phyloP scores from a whole-genome alignment of 64 coral and sea anemone genomes.

The Montipora capricornis region DNA sequence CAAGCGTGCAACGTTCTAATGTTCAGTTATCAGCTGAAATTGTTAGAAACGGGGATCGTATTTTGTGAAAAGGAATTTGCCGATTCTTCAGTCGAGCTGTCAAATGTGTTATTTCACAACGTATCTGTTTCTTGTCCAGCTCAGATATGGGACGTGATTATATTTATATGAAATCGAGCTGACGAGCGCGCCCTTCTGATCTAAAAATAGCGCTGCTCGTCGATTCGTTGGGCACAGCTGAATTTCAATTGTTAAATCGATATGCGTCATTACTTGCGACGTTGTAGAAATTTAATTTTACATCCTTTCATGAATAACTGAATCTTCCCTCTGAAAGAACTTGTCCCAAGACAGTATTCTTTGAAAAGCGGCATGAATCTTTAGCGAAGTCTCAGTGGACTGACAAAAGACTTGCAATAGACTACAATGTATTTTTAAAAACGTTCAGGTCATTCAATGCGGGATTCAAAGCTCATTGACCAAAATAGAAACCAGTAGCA shows the following conservation, averaged over 20 bases:
- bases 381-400: too few species aligned
- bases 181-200: neutral
- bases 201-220: conserved; percentile 24
- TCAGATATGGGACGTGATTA: conserved; percentile 10
- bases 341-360: neutral
- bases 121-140: neutral
- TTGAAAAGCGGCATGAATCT: neutral
- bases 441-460: too few species aligned
- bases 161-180: conserved; percentile 10
- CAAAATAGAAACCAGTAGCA: neutral
- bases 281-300: neutral
- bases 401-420: too few species aligned
- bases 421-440: too few species aligned
- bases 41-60: too few species aligned
- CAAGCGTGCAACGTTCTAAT: neutral
- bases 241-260: neutral
- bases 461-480: neutral
- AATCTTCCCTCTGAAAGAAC: neutral
- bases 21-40: too few species aligned
- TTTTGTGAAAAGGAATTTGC: neutral
- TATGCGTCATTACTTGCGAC: neutral
- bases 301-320: neutral
- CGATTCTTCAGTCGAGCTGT: conserved; percentile 3
- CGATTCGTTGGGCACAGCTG: neutral
- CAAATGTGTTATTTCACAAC: neutral